phyloP scores from a whole-genome alignment of 1,140 invertebrate genomes.

The Plodia interpunctella region DNA sequence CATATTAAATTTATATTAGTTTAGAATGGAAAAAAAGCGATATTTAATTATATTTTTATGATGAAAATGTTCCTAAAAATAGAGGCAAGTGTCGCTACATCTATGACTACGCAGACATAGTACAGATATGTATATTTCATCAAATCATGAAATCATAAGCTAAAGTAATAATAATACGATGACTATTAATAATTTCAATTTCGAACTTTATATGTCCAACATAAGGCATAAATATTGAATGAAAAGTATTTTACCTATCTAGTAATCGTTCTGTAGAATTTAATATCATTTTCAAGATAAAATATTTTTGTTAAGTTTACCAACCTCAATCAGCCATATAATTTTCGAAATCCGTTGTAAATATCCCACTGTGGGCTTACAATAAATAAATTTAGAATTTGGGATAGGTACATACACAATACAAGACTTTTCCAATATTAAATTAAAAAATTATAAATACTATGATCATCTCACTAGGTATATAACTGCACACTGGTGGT shows the following conservation, averaged over 20 bases:
- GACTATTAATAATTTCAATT: conserved; percentile 10
- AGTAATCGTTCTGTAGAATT: not conserved
- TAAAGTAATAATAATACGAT: not conserved
- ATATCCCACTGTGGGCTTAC: conserved; percentile 15
- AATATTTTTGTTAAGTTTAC: too few relatives aligned
- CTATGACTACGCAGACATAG: not conserved
- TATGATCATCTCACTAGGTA: conserved; percentile 26
- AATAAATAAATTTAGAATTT: conserved; percentile 30
- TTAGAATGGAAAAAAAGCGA: too few relatives aligned
- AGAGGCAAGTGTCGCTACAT: conserved; percentile 6
- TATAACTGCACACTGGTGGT: conserved; percentile 1
- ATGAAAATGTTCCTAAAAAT: not conserved
- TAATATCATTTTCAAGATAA: too few relatives aligned
- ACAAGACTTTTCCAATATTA: conserved; percentile 41
- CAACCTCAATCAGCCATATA: too few relatives aligned
- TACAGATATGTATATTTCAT: conserved; percentile 6
- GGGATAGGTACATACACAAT: conserved; percentile 21
- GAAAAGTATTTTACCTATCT: not conserved
- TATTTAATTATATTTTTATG: too few relatives aligned
- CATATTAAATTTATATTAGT: not conserved
- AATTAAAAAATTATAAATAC: conserved; percentile 43
- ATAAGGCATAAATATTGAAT: not conserved
- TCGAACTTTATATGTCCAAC: not conserved
- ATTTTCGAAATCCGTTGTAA: not conserved
- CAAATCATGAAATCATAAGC: conserved; percentile 5